Evolutionary conservation across 2,888 invertebrate genomes (phyloP), one percentile per base, ranked within the genome.

Genomic region (Crematogaster levior): DNA sequence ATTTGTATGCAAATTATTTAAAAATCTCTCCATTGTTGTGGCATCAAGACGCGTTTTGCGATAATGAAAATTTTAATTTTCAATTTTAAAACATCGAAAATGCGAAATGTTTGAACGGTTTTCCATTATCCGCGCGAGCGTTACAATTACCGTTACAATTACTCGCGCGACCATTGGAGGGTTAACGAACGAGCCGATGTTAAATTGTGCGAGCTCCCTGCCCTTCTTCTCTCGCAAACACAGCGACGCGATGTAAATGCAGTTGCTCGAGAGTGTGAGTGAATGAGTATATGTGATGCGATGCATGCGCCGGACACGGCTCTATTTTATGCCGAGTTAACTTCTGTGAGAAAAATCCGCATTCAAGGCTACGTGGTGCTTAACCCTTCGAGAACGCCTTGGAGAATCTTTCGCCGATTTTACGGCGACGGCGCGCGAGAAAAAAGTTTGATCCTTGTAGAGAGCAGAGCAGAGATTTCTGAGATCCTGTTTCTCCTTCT

Each of bases 121-220:
- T 72, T 37, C 74, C 48, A 34, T 70, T 30, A 21, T 53, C 30
- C 34, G 15, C 70, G 40, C 34, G 30, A 43, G 15, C 53, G 63
- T 30, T 73, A 46, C 46, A 46, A 43, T 68, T 21, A 56, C 40
- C 56, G 72, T 79, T 79, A 72, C 73, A 56, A 46, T 72, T 72
- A 79, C 43, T 58, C 48, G 43, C 56, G 43, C 70, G 30, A 43
- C 34, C 43, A 77, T 40, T 58, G 61, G n/a, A 40, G 56, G 43
- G 81, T 81, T 83, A 83, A 83, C 61, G 66, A 83, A 89, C 88
- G 73, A 88, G 87, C 51, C 83, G 79, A 82, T 85, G 89, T 77
- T 88, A 89, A 88, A 89, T 89, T 84, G 81, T 84, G 63, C 84
- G 87, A 65, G 82, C 70, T 70, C 72, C 15, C 82, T 70, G 73